These are phyloP conservation scores for Macropus fuliginosus DNA, from an alignment of 2,797 vertebrate genomes.

Conservation along the genomic window DNA sequence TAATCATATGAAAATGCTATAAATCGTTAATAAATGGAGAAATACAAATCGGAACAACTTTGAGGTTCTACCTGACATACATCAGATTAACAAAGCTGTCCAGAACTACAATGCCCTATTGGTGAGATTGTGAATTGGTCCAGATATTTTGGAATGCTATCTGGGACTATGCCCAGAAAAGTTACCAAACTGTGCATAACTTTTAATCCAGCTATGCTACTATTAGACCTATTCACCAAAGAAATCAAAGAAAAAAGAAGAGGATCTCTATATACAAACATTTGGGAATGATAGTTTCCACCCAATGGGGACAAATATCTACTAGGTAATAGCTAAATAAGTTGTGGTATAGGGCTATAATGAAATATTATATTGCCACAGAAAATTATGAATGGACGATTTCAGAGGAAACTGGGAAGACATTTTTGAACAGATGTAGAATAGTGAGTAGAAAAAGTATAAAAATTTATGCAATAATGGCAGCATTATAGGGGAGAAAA, in stretches of 20 bases:
- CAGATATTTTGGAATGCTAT: no score
- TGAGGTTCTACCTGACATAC: background rate
- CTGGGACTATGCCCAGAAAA: no score
- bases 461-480: background rate
- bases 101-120: background rate
- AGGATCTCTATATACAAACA: background rate
- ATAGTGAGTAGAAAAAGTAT: background rate
- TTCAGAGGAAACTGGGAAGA: background rate
- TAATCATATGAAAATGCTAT: background rate
- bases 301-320: background rate
- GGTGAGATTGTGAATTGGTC: no score
- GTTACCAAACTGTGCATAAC: no score
- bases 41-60: background rate
- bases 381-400: background rate
- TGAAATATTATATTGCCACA: background rate
- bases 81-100: background rate
- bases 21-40: background rate
- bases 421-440: background rate
- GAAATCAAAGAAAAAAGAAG: background rate
- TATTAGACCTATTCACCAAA: background rate
- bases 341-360: background rate
- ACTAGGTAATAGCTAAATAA: background rate
- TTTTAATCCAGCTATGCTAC: background rate
- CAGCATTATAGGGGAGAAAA: background rate
- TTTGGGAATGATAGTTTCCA: background rate